Conservation (phyloP, 1,140 invertebrate species). For the Luehdorfia chinensis region DNA sequence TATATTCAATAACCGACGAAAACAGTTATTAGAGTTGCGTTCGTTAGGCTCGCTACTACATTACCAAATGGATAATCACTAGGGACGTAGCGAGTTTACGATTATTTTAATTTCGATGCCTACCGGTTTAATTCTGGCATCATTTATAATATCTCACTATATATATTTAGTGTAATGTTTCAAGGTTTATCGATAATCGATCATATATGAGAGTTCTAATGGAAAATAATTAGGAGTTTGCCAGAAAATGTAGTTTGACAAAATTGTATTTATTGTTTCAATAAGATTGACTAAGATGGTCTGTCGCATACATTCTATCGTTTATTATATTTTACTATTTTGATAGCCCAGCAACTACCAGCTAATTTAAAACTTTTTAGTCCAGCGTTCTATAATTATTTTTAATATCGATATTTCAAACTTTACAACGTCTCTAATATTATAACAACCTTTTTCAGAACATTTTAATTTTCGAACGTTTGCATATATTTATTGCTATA, state of each 20-base stretch:
- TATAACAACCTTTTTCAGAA: slow-evolving; percentile 16
- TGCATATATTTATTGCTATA: slow-evolving; percentile 29
- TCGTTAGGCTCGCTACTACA: slow-evolving; percentile 7
- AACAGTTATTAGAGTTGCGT: slow-evolving; percentile 19
- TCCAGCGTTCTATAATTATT: too few species aligned
- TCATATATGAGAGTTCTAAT: too few species aligned
- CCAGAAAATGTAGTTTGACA: too few species aligned
- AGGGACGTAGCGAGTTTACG: slow-evolving; percentile 3
- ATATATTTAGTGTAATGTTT: neutral
- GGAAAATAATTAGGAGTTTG: too few species aligned
- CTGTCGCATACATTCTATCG: too few species aligned
- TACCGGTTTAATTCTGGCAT: neutral
- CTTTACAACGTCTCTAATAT: slow-evolving; percentile 5
- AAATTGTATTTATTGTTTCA: too few species aligned
- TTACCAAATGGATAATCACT: slow-evolving; percentile 11
- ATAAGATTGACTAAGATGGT: too few species aligned
- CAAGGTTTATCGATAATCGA: neutral
- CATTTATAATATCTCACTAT: neutral
- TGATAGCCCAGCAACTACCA: too few species aligned
- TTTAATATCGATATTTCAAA: neutral
- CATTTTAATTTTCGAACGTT: slow-evolving; percentile 28
- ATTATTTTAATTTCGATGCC: neutral
- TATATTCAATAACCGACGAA: slow-evolving; percentile 26
- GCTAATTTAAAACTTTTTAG: too few species aligned
- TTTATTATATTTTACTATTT: too few species aligned